Base-by-base conservation (phyloP, 2,797 vertebrate species). In the Pseudopleuronectes americanus region DNA sequence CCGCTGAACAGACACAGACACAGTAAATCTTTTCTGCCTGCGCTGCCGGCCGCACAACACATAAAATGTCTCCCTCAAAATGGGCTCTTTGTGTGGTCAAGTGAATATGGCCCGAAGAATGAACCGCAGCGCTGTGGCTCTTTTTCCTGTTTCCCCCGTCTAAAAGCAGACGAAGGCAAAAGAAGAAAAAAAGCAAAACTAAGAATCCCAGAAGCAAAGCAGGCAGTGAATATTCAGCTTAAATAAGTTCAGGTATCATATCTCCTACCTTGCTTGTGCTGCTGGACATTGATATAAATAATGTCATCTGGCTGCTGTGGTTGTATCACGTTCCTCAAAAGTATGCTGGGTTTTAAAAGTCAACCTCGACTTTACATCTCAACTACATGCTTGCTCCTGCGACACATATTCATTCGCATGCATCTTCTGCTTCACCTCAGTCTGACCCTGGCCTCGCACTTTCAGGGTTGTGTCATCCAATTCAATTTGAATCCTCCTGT, bases 11-110 rank as follows among this genome's bases (percentile, higher is more conserved):
- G 84, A 88, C 86, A 78, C 81, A 91, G 89, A 86, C 75, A 80
- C 87, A 83, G 87, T 94, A 92, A 92, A 93, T 91, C 91, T 87
- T 84, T 87, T 77, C 68, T 54, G 80, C 83, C 81, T 83, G 79
- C 57, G 19, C 84, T 76, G 87, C 83, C 74, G 80, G 85, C 80
- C 87, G 75, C 88, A 88, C 77, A 84, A 88, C 89, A 88, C 87
- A 90, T 92, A 92, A 92, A 93, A 86, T 84, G 81, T 83, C 84
- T 89, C 84, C 87, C 80, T 90, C 80, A 90, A 91, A 92, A 92
- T 89, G 85, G 87, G 84, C 90, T 90, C 91, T 92, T 89, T 94
- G 93, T 94, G 93, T 93, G 92, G 92, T 90, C 92, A 92, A 88
- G 84, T 84, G 89, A 89, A 89, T 89, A 90, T 81, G 87, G 87